These are phyloP conservation scores for Eulemur macaco DNA, from an alignment of 2,113 vertebrate genomes.

Conservation along the genomic window DNA sequence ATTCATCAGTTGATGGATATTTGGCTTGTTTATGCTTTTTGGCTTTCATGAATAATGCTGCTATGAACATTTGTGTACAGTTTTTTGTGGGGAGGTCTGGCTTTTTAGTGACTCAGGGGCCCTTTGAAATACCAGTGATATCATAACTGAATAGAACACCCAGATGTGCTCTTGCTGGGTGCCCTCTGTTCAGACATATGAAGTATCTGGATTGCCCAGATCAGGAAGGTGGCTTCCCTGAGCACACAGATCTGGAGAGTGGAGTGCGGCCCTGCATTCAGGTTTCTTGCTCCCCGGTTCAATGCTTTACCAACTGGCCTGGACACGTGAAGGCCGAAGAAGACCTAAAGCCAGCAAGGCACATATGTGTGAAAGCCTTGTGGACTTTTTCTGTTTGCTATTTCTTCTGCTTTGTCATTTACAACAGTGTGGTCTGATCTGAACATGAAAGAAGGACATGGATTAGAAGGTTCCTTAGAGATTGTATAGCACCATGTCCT, in stretches of 20 bases:
- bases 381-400: background rate
- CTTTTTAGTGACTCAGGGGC: conserved; percentile 15
- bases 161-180: background rate
- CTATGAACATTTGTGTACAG: background rate
- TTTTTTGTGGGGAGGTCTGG: background rate
- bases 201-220: background rate
- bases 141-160: background rate
- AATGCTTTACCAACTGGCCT: background rate
- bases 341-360: background rate
- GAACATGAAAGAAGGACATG: conserved; percentile 8
- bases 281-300: background rate
- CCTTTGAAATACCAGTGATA: background rate
- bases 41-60: conserved; percentile 27
- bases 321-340: background rate
- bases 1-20: background rate
- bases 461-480: conserved; percentile 1
- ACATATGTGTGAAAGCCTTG: background rate
- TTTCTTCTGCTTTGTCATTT: conserved; percentile 37
- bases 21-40: background rate
- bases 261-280: background rate
- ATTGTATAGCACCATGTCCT: background rate
- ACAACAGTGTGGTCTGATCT: background rate
- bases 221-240: background rate
- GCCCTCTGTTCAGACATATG: background rate
- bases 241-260: background rate